Evolutionary conservation across 2,888 invertebrate genomes (phyloP), one percentile per base, ranked within the genome.

Genomic region (Idaea straminata): DNA sequence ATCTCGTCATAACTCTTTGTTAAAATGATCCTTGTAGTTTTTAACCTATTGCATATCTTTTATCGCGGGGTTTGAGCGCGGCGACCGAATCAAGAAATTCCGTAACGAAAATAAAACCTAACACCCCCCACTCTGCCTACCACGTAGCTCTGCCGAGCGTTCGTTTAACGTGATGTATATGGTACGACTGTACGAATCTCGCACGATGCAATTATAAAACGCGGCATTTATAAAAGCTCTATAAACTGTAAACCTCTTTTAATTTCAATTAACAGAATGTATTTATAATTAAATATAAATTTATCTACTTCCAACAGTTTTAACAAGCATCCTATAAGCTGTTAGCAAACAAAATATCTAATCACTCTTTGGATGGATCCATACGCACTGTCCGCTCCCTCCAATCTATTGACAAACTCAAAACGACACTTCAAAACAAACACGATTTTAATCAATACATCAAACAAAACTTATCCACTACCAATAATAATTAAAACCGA

Each of bases 401-500:
- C 7, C 34, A 38, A 75, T 77, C 81, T 85, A 87, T 89, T 87
- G 87, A 88, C 86, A 76, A 79, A 74, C 81, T 73, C 72, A 66
- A n/a, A 82, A 85, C 83, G 85, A 85, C 91, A 89, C 89, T 89
- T 88, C 81, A 83, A 80, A 79, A 85, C 89, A 89, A 90, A 91
- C 90, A 89, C 85, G 83, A 82, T 84, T 90, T 89, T 92, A 92
- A 92, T 92, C 92, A 92, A 92, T 92, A 91, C 91, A 88, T 92
- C 92, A 92, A 92, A 92, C 92, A 92, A 85, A 88, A 89, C 86
- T 88, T 85, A 82, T 83, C 87, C 87, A 85, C 88, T 86, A 85
- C 87, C 90, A 89, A 92, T 92, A 92, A 92, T 92, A 92, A 92
- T 92, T 92, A 92, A 92, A 92, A 92, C 84, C 88, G 89, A 87